Evolutionary conservation across 2,888 invertebrate species (phyloP), one percentile per base, ranked within the genome.

Genomic region (Minunthozetes semirufus): DNA sequence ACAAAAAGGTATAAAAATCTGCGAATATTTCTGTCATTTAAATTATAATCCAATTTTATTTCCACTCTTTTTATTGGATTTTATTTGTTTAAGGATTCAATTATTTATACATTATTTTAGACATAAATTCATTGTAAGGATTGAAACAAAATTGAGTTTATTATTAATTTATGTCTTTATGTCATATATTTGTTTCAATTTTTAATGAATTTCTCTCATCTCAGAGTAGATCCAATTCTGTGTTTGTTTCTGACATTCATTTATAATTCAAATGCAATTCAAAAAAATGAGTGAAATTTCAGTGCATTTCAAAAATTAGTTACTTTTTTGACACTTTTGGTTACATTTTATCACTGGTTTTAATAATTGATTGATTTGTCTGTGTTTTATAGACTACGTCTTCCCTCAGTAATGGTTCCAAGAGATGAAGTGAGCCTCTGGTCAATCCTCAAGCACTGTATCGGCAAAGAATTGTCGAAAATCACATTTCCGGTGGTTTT

Each of bases 361-460:
- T 42, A 38, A 29, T 68, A 33, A 68, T 33, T 70, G 13, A 5
- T 42, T 70, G 13, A 13, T 22, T n/a, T 27, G 11, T 66, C 15
- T 27, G 22, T 38, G 17, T 1, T 13, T 63, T 63, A 17, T 66
- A 78, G 79, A 74, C 22, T 71, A 22, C 73, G 75, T 53, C 75
- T 79, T 42, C 79, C 79, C 27, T 77, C 77, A 6, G 76, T 77
- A 50, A 77, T 78, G 76, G 78, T 78, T 61, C 78, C 79, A 5
- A 74, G 78, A 63, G 90, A 89, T 84, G 90, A 92, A 83, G 90
- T 91, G 85, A 91, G 90, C 82, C 88, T 94, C 80, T 93, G 93
- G 93, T 91, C 91, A 78, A 91, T 93, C 79, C 86, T 94, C 81
- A 93, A 93, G 86, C 91, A 92, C 85, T 92, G 92, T 84, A 92